phyloP scores from a whole-genome alignment of 1,140 invertebrate species.

The Laodelphax striatellus region DNA sequence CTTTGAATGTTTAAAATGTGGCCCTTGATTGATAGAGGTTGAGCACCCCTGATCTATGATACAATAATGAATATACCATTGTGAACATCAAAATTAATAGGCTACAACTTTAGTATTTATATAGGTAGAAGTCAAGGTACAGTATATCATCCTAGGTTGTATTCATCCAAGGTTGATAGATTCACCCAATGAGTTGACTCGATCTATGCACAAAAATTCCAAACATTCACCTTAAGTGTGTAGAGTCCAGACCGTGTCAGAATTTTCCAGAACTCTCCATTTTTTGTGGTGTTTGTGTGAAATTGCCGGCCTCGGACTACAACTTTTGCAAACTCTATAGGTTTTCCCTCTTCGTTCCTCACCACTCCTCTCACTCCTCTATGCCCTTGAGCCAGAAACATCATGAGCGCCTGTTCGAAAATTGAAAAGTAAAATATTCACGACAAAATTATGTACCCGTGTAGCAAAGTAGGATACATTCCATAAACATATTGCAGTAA shows the following conservation, averaged over 20 bases:
- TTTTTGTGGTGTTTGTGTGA: constrained; percentile 75
- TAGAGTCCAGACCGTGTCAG: constrained; percentile 29
- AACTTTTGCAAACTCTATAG: constrained; percentile 68
- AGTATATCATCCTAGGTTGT: too few relatives aligned
- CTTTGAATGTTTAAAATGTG: too few relatives aligned
- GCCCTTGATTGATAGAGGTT: too few relatives aligned
- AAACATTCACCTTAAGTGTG: constrained; percentile 67
- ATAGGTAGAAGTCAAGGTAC: too few relatives aligned
- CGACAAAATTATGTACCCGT: not conserved
- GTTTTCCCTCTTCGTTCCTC: constrained; percentile 64
- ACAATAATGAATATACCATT: too few relatives aligned
- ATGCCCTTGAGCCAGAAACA: constrained; percentile 78
- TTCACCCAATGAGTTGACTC: too few relatives aligned
- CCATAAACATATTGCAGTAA: too few relatives aligned
- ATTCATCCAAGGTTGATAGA: too few relatives aligned
- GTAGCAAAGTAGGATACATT: not conserved
- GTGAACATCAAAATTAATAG: too few relatives aligned
- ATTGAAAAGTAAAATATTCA: not conserved
- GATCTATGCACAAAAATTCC: too few relatives aligned
- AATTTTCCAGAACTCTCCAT: constrained; percentile 61
- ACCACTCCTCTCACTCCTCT: constrained; percentile 75
- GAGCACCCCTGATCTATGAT: too few relatives aligned
- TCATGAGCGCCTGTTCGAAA: constrained; percentile 57
- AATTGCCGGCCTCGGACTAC: constrained; percentile 77
- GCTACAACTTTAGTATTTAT: too few relatives aligned